Evolutionary conservation across 2,113 vertebrate genomes (phyloP).

Genomic region (Pyrgilauda ruficollis): DNA sequence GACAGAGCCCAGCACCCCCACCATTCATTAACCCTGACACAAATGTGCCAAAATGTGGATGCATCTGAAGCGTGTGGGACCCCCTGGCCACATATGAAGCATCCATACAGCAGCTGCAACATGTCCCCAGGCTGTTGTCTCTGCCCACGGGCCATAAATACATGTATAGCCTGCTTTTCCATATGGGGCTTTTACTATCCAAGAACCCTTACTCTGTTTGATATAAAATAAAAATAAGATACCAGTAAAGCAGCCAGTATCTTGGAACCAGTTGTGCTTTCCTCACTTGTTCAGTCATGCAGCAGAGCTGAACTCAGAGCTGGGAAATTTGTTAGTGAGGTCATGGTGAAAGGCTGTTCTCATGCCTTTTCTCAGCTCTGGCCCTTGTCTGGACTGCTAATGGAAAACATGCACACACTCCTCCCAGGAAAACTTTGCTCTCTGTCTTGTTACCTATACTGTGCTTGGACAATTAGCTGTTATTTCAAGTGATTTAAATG

Average conservation of each 20-base stretch:
- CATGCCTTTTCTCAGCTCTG: constrained; percentile 6
- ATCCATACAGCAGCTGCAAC: neutral
- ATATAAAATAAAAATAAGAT: neutral
- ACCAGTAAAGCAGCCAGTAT: neutral
- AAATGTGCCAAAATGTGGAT: neutral
- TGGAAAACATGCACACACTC: constrained; percentile 13
- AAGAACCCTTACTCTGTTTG: neutral
- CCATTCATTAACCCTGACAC: neutral
- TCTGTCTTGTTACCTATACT: neutral
- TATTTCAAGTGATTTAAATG: neutral
- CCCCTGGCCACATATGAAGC: neutral
- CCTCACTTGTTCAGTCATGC: neutral
- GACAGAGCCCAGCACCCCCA: neutral
- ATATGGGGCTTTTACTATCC: neutral
- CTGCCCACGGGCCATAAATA: neutral
- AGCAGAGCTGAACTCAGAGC: neutral
- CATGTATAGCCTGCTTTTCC: neutral
- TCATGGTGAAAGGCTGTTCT: constrained; percentile 34
- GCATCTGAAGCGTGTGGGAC: neutral
- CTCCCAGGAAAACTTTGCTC: constrained; percentile 11
- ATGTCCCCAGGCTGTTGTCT: rapidly evolving
- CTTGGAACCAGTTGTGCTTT: neutral
- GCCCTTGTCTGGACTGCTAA: constrained; percentile 17
- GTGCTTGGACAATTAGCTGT: neutral
- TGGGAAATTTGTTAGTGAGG: constrained; percentile 25